Evolutionary conservation across 2,888 invertebrate species (phyloP).

Genomic region (Pyrrhosoma nymphula): DNA sequence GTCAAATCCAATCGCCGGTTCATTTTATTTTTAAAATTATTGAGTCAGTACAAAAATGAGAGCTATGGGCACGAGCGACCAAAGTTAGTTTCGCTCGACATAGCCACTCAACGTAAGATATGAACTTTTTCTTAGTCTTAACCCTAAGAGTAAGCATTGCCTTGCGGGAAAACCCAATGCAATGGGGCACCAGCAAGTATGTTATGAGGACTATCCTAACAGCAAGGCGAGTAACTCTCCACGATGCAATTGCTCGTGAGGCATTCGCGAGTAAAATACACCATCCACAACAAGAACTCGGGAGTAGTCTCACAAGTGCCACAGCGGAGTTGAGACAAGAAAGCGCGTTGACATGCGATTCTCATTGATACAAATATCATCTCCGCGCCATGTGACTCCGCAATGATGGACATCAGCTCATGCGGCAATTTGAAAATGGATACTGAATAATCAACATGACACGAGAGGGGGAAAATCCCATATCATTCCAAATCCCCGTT

Average conservation of each 20-base stretch:
- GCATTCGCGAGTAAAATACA: not conserved
- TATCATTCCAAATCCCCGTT: no score
- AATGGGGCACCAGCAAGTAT: not conserved
- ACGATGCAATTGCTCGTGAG: not conserved
- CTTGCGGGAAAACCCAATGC: not conserved
- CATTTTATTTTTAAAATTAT: no score
- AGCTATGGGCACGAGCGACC: not conserved
- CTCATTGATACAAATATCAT: no score
- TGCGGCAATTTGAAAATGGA: no score
- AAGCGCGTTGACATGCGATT: no score
- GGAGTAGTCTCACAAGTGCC: not conserved
- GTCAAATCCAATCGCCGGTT: no score
- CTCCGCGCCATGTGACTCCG: no score
- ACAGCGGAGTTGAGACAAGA: not conserved
- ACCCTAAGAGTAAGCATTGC: not conserved
- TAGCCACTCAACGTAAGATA: not conserved
- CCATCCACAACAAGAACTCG: not conserved
- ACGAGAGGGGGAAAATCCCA: no score
- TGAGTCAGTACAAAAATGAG: no score
- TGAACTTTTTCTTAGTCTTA: not conserved
- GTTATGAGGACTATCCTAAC: not conserved
- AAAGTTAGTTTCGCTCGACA: not conserved
- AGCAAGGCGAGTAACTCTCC: not conserved
- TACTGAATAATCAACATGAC: no score
- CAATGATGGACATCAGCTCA: no score